Percentiles rank a stretch among this genome's conserved stretches.
These are phyloP conservation scores for Drosophila anceps DNA, from an alignment of 2,888 invertebrate species.

Conservation along the genomic window DNA sequence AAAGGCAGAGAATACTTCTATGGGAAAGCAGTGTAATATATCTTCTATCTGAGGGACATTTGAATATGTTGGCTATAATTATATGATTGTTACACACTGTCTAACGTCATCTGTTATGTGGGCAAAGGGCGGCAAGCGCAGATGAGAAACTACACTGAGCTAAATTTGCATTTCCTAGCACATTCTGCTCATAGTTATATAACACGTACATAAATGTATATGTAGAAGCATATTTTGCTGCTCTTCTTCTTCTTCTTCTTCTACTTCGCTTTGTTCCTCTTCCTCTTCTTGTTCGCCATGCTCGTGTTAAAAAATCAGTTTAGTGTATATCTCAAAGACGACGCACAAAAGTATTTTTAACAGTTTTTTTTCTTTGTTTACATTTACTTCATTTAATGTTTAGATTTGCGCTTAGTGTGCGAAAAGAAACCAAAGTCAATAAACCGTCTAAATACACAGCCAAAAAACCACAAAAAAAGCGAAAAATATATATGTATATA, in stretches of 20 bases:
- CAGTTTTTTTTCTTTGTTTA: slow-evolving; percentile 62
- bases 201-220: background rate
- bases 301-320: slow-evolving; percentile 13
- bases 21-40: background rate
- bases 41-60: background rate
- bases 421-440: slow-evolving; percentile 75
- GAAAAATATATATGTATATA: slow-evolving; percentile 44
- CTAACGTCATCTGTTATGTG: background rate
- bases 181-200: background rate
- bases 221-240: background rate
- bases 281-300: background rate
- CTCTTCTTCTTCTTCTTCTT: background rate
- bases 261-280: background rate
- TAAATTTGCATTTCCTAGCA: slow-evolving; percentile 8
- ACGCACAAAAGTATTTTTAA: slow-evolving; percentile 31
- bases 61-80: background rate
- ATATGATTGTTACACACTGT: background rate
- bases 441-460: slow-evolving; percentile 63
- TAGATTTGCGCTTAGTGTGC: slow-evolving; percentile 69
- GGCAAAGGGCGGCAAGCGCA: background rate
- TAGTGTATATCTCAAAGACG: slow-evolving; percentile 3
- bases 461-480: slow-evolving; percentile 21
- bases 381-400: slow-evolving; percentile 67
- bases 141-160: background rate
- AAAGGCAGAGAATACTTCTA: background rate